These are phyloP conservation scores for Tupaia tana DNA, from an alignment of 2,113 vertebrate species.

Conservation along the genomic window DNA sequence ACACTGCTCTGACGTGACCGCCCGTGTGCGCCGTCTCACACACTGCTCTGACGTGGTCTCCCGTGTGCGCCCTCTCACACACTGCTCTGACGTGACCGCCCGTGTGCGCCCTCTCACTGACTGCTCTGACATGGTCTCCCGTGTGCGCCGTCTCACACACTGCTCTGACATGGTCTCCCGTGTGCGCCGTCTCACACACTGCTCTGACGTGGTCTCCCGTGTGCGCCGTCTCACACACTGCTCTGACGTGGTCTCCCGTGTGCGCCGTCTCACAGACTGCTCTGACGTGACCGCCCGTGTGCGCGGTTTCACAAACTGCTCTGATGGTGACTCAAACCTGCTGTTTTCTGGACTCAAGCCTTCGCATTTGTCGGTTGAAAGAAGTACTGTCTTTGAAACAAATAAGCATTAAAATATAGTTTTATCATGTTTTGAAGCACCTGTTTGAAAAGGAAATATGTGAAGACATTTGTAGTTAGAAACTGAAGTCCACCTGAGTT, in stretches of 20 bases:
- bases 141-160: no score
- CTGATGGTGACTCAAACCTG: conserved; percentile 76
- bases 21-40: conserved; percentile 29
- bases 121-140: no score
- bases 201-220: no score
- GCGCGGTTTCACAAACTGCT: conserved; percentile 75
- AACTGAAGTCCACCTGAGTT: conserved; percentile 65
- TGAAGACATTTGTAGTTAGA: conserved; percentile 69
- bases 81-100: no score
- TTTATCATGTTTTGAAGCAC: conserved; percentile 65
- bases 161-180: no score
- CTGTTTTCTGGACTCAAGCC: conserved; percentile 64
- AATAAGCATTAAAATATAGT: conserved; percentile 77
- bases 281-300: no score
- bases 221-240: no score
- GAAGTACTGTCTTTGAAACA: conserved; percentile 68
- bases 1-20: conserved; percentile 63
- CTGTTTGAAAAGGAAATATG: conserved; percentile 70
- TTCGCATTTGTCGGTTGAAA: conserved; percentile 66
- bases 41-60: conserved; percentile 58
- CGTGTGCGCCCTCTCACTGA: no score
- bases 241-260: no score
- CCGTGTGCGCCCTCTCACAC: no score
- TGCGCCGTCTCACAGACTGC: no score
- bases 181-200: no score